phyloP scores from a whole-genome alignment of 92 coral and sea anemone species.

The Montipora capitata region DNA sequence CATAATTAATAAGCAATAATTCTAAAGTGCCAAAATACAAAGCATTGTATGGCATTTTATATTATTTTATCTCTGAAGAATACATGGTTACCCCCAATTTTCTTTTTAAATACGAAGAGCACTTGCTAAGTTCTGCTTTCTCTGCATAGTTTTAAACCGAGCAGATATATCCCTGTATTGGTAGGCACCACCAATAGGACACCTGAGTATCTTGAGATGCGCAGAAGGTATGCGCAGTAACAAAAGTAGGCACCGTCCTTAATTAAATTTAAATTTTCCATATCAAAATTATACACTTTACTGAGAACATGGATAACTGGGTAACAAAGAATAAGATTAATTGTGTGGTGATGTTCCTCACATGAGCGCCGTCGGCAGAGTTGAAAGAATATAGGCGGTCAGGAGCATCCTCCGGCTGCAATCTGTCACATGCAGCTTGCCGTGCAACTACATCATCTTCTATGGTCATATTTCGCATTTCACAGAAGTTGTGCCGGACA shows the following conservation, averaged over 20 bases:
- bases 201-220: conserved; percentile 7
- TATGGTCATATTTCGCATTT: conserved; percentile 42
- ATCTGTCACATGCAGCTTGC: conserved; percentile 45
- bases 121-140: conserved; percentile 32
- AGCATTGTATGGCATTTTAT: conserved; percentile 8
- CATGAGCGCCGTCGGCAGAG: conserved; percentile 60
- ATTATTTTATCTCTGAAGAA: not conserved
- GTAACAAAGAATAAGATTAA: conserved; percentile 24
- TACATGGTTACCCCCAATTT: conserved; percentile 11
- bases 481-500: conserved; percentile 75
- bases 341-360: conserved; percentile 46
- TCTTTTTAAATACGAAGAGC: conserved; percentile 12
- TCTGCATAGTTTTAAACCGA: conserved; percentile 20
- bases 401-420: conserved; percentile 48
- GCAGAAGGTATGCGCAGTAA: too few relatives aligned
- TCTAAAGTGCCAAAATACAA: conserved; percentile 11
- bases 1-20: not conserved
- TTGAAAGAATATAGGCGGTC: conserved; percentile 64
- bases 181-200: conserved; percentile 8
- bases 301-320: conserved; percentile 21
- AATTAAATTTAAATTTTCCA: conserved; percentile 24
- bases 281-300: conserved; percentile 8
- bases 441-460: conserved; percentile 72
- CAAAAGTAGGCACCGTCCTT: conserved; percentile 18
- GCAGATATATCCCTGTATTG: conserved; percentile 6